phyloP scores from a whole-genome alignment of 2,113 vertebrate genomes.

The Synchiropus splendidus region DNA sequence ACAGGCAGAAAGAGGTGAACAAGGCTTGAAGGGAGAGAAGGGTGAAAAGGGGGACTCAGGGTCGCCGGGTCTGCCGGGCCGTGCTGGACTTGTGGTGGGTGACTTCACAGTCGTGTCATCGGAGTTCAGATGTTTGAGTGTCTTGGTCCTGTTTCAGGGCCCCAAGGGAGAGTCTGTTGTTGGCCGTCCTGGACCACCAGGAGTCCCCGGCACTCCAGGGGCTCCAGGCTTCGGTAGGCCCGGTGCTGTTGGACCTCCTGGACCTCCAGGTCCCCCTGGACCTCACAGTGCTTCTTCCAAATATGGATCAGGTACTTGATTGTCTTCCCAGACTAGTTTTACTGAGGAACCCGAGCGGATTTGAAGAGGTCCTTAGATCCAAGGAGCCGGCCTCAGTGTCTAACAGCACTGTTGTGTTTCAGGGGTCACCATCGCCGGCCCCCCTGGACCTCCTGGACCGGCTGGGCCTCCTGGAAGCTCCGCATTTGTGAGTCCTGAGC shows the following conservation, averaged over 20 bases:
- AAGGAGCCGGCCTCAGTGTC: too few relatives aligned
- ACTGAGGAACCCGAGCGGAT: too few relatives aligned
- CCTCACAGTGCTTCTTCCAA: slow-evolving; percentile 60
- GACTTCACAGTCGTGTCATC: not conserved
- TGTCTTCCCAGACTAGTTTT: too few relatives aligned
- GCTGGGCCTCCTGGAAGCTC: slow-evolving; percentile 76
- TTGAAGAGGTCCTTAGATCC: too few relatives aligned
- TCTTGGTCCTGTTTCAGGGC: slow-evolving; percentile 65
- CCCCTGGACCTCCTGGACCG: slow-evolving; percentile 80
- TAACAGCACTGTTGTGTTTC: slow-evolving; percentile 1
- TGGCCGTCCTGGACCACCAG: slow-evolving; percentile 78
- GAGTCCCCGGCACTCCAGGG: slow-evolving; percentile 78
- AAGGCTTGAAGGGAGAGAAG: slow-evolving; percentile 69
- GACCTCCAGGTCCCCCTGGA: slow-evolving; percentile 76
- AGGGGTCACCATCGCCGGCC: slow-evolving; percentile 74
- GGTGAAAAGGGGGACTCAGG: slow-evolving; percentile 78
- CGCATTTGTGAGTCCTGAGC: slow-evolving; percentile 13
- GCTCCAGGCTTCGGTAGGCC: slow-evolving; percentile 77
- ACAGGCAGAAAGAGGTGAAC: slow-evolving; percentile 66
- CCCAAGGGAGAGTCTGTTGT: slow-evolving; percentile 81
- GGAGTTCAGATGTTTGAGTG: not conserved
- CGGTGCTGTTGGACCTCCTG: slow-evolving; percentile 77
- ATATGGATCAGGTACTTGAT: slow-evolving; percentile 68
- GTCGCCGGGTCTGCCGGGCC: slow-evolving; percentile 65
- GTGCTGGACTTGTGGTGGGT: slow-evolving; percentile 76